Conservation (phyloP, 2,113 vertebrate species). For the Sinocyclocheilus anophthalmus region DNA sequence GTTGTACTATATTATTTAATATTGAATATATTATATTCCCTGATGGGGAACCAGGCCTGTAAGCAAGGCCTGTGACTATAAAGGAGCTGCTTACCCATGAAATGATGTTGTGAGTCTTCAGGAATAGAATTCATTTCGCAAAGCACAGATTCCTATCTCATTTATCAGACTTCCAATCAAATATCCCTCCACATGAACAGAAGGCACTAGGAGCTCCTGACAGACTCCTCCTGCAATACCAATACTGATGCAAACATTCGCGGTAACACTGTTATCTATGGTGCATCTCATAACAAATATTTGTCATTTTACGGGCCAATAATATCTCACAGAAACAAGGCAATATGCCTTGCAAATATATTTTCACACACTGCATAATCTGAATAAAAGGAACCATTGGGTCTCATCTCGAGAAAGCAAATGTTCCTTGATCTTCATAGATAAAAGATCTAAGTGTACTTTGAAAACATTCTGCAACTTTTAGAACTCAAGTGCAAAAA, state of each 20-base stretch:
- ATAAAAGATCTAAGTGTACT: background rate
- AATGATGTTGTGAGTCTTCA: slow-evolving; percentile 36
- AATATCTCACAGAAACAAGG: slow-evolving; percentile 18
- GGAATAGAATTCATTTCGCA: slow-evolving; percentile 61
- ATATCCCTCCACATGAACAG: slow-evolving; percentile 42
- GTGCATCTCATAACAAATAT: slow-evolving; percentile 28
- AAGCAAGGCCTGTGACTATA: slow-evolving; percentile 41
- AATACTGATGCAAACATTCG: slow-evolving; percentile 25
- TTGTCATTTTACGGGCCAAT: slow-evolving; percentile 13
- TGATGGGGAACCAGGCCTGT: background rate
- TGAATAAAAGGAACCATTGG: slow-evolving; percentile 3
- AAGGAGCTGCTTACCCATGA: slow-evolving; percentile 58
- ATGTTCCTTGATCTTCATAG: background rate
- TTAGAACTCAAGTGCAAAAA: background rate
- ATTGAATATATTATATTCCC: background rate
- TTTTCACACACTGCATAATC: background rate
- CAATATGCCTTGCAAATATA: slow-evolving; percentile 16
- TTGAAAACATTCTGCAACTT: background rate
- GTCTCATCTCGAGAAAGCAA: background rate
- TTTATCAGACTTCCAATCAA: slow-evolving; percentile 61
- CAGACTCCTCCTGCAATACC: background rate
- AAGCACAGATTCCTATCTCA: slow-evolving; percentile 59
- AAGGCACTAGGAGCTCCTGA: slow-evolving; percentile 24
- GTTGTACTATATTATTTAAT: background rate
- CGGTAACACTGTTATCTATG: background rate